Evolutionary conservation across 2,113 vertebrate species (phyloP).

Genomic region (Tonatia bakeri): DNA sequence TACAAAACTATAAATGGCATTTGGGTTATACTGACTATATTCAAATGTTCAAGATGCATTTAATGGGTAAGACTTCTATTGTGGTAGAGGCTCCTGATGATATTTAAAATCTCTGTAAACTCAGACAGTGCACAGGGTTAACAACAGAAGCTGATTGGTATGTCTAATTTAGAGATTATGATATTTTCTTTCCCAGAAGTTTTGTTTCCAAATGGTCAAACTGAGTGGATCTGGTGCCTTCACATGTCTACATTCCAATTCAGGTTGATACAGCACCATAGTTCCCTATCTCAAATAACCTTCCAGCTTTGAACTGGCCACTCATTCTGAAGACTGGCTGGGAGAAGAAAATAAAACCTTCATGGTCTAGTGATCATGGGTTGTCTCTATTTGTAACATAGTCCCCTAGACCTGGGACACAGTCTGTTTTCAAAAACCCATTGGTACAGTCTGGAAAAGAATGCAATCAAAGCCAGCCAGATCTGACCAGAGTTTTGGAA

Average conservation of each 20-base stretch:
- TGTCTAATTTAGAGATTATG: neutral
- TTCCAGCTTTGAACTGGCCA: neutral
- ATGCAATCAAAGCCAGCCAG: neutral
- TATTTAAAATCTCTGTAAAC: neutral
- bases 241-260: neutral
- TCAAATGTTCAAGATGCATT: neutral
- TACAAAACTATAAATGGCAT: neutral
- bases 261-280: neutral
- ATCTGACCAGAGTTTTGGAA: slow-evolving; percentile 19
- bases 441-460: neutral
- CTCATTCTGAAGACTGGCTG: slow-evolving; percentile 2
- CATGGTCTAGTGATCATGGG: neutral
- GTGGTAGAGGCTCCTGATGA: neutral
- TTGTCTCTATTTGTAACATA: neutral
- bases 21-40: neutral
- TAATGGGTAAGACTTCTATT: neutral
- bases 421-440: slow-evolving; percentile 4
- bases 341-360: slow-evolving; percentile 44
- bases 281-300: neutral
- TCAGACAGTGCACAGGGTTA: neutral
- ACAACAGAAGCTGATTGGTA: neutral
- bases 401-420: neutral
- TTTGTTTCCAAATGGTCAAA: slow-evolving; percentile 21
- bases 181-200: neutral
- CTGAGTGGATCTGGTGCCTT: neutral